Evolutionary conservation across 2,888 invertebrate species (phyloP), one percentile per base, ranked within the genome.

Genomic region (Creontiades dilutus): DNA sequence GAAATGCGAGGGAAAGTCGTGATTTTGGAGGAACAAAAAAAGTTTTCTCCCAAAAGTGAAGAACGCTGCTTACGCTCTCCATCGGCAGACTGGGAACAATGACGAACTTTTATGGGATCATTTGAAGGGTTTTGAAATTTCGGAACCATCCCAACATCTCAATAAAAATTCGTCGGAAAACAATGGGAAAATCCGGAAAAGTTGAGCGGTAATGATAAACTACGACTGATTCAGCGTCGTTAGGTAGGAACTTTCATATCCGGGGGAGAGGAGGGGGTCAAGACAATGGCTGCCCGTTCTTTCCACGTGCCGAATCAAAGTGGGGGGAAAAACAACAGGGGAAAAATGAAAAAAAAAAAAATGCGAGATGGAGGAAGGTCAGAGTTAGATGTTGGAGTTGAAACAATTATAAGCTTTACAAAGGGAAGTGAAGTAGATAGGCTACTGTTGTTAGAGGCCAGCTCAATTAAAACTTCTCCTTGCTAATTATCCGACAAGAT

Each of bases 401-500:
- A 68, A 68, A 68, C 68, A 68, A 68, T 68, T 68, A 68, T 68
- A 68, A 68, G 68, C 68, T 68, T 68, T 27, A 68, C 68, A 68
- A 68, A 68, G 68, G 68, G 68, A 68, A 68, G 68, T 68, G 68
- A 68, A 68, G 68, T 68, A 68, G 27, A 68, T 68, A 68, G 68
- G 68, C 68, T 37, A 23, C 68, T 68, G 68, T 68, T 68, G 68
- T 68, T 68, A 19, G 68, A 68, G 68, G 23, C 68, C 68, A 11
- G 68, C 68, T 68, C 68, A 68, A 68, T 68, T 68, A 68, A 68
- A 68, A 68, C 68, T 68, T 68, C 68, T 68, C 68, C 19, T 7
- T 68, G 68, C 68, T 68, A 68, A 68, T 68, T 68, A 68, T 68
- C 68, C 68, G 68, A 68, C 68, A 68, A 68, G 68, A 68, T 68